phyloP scores from a whole-genome alignment of 2,888 invertebrate genomes.

The Vanessa cardui region DNA sequence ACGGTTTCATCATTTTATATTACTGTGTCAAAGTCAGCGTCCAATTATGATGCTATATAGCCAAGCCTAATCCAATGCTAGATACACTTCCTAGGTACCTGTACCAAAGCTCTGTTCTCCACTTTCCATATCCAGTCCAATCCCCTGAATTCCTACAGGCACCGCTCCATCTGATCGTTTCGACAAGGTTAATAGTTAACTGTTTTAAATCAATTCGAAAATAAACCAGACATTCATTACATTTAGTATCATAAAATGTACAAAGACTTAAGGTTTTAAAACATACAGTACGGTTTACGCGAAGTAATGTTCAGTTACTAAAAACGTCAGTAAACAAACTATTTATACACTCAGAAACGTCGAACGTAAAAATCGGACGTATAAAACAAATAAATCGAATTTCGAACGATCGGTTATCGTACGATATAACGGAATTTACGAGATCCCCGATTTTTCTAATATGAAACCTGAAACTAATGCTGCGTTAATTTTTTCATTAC shows the following conservation, averaged over 20 bases:
- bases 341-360: slow-evolving; percentile 30
- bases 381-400: slow-evolving; percentile 40
- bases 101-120: too few relatives aligned
- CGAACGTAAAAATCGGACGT: slow-evolving; percentile 35
- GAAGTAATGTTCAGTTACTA: background rate
- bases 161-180: too few relatives aligned
- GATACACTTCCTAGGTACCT: too few relatives aligned
- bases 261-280: background rate
- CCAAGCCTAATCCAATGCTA: too few relatives aligned
- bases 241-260: slow-evolving; percentile 2
- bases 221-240: background rate
- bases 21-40: too few relatives aligned
- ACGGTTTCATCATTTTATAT: too few relatives aligned
- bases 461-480: slow-evolving; percentile 28
- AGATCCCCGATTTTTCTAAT: slow-evolving; percentile 25
- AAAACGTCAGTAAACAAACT: slow-evolving; percentile 23
- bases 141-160: too few relatives aligned
- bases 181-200: too few relatives aligned
- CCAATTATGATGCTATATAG: too few relatives aligned
- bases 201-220: too few relatives aligned
- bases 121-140: too few relatives aligned
- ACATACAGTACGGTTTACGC: background rate
- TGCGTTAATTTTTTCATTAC: background rate
- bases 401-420: background rate
- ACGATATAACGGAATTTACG: slow-evolving; percentile 27